phyloP scores from a whole-genome alignment of 2,113 vertebrate species.

The Phylloscopus whistleri region DNA sequence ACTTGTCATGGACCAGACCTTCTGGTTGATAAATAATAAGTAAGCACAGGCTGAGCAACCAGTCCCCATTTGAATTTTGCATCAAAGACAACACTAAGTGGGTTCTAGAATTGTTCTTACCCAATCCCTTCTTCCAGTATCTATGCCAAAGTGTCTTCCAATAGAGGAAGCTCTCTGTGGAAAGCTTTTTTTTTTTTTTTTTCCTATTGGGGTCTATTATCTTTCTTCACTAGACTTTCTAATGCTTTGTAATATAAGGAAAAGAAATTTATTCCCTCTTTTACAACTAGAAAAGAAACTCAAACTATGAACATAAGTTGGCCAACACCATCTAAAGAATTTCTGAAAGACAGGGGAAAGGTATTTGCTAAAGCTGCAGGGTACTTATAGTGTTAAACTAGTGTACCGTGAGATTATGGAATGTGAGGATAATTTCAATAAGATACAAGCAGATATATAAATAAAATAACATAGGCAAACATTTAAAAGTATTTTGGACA shows the following conservation, averaged over 20 bases:
- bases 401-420: not conserved
- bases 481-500: not conserved
- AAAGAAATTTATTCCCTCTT: not conserved
- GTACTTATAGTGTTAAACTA: not conserved
- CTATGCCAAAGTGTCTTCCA: not conserved
- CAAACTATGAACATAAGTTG: not conserved
- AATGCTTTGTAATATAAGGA: not conserved
- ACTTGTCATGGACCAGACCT: not conserved
- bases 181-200: not conserved
- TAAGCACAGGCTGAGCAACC: not conserved
- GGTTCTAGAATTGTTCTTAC: not conserved
- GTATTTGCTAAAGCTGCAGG: not conserved
- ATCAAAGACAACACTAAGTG: not conserved
- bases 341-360: not conserved
- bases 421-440: not conserved
- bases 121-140: not conserved
- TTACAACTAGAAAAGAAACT: not conserved
- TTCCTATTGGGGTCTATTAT: not conserved
- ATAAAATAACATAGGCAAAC: not conserved
- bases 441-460: not conserved
- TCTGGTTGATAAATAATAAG: not conserved
- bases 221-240: not conserved
- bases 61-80: not conserved
- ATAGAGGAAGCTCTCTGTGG: not conserved
- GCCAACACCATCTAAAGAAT: not conserved